phyloP scores from a whole-genome alignment of 1,140 invertebrate species.

The Brachionus angularis region DNA sequence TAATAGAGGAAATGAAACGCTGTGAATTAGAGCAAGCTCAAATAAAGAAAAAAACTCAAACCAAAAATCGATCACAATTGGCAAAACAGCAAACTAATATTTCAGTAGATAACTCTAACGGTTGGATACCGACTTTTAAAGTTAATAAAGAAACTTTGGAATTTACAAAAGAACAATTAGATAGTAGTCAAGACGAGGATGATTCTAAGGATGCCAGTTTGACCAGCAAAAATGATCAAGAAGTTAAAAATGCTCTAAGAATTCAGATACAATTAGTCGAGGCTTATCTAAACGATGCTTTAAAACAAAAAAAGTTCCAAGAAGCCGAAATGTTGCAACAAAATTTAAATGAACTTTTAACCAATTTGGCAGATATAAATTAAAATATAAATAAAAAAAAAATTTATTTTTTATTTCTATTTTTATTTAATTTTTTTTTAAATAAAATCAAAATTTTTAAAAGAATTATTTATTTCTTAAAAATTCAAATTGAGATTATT shows the following conservation, averaged over 20 bases:
- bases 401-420: too few relatives aligned
- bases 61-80: neutral
- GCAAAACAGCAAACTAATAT: neutral
- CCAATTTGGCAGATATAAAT: neutral
- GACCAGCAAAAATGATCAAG: neutral
- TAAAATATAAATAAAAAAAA: too few relatives aligned
- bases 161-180: too few relatives aligned
- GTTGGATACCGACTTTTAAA: slow-evolving; percentile 9
- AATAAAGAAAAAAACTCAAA: slow-evolving; percentile 13
- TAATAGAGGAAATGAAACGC: neutral
- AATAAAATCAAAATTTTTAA: too few relatives aligned
- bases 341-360: slow-evolving; percentile 38
- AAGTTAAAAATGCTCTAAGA: neutral
- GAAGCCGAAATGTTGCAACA: neutral
- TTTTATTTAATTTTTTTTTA: too few relatives aligned
- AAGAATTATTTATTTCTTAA: too few relatives aligned
- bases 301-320: neutral
- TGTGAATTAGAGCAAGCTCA: slow-evolving; percentile 7
- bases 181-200: neutral
- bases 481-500: too few relatives aligned
- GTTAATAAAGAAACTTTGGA: too few relatives aligned
- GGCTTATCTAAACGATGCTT: slow-evolving; percentile 3
- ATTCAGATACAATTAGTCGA: slow-evolving; percentile 25
- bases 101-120: slow-evolving; percentile 8
- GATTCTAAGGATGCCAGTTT: neutral